Percentiles rank a stretch among this genome's conserved stretches.
phyloP scores from a whole-genome alignment of 1,140 invertebrate genomes.

The Dinothrombium tinctorium region DNA sequence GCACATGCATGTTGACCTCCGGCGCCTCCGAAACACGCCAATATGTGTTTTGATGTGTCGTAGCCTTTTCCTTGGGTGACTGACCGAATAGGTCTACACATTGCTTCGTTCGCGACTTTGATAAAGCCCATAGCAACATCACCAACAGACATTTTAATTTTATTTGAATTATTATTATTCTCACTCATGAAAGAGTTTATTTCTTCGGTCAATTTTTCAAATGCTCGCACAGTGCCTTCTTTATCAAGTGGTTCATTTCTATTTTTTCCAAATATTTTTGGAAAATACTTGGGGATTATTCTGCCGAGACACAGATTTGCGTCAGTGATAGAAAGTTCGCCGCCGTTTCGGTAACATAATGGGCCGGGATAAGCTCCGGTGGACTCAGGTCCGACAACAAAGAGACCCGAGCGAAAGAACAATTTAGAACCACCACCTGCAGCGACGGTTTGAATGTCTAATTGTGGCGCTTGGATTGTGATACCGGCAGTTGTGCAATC shows the following conservation, averaged over 20 bases:
- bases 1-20: slow-evolving; percentile 95
- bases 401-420: slow-evolving; percentile 74
- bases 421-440: slow-evolving; percentile 92
- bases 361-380: slow-evolving; percentile 33
- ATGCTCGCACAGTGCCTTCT: slow-evolving; percentile 36
- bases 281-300: slow-evolving; percentile 82
- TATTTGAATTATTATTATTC: slow-evolving; percentile 5
- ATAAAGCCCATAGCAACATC: slow-evolving; percentile 93
- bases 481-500: slow-evolving; percentile 87
- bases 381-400: slow-evolving; percentile 89
- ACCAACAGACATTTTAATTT: slow-evolving; percentile 39
- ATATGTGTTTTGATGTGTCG: slow-evolving; percentile 69
- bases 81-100: slow-evolving; percentile 86
- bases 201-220: slow-evolving; percentile 42
- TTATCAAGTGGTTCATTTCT: slow-evolving; percentile 73
- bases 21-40: slow-evolving; percentile 94
- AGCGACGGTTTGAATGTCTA: slow-evolving; percentile 55
- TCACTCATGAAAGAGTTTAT: slow-evolving; percentile 22
- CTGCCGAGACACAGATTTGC: slow-evolving; percentile 76
- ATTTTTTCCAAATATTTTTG: slow-evolving; percentile 78
- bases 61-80: slow-evolving; percentile 76
- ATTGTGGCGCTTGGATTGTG: slow-evolving; percentile 84
- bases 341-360: slow-evolving; percentile 24
- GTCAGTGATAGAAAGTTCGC: slow-evolving; percentile 68
- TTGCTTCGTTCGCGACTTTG: slow-evolving; percentile 88